phyloP scores from a whole-genome alignment of 2,113 vertebrate genomes.

The Eupsittula cactorum region DNA sequence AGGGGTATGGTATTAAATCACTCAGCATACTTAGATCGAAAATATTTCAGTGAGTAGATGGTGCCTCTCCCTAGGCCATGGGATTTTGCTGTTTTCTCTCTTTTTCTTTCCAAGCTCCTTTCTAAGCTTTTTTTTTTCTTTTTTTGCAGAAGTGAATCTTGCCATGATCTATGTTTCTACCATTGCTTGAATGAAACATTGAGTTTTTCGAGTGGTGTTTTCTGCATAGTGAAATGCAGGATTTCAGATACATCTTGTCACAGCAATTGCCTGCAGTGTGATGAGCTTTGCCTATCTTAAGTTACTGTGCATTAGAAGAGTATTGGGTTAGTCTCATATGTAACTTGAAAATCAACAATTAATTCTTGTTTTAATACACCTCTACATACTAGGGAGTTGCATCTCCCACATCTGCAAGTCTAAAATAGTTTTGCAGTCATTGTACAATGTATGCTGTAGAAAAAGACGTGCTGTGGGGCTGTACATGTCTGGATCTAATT shows the following conservation, averaged over 20 bases:
- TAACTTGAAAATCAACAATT: not conserved
- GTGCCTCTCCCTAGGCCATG: not conserved
- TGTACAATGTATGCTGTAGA: no score
- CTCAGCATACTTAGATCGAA: constrained; percentile 45
- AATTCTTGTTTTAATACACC: not conserved
- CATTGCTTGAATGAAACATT: not conserved
- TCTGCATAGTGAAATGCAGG: not conserved
- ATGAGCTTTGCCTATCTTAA: not conserved
- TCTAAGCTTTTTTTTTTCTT: not conserved
- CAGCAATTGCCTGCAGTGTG: not conserved
- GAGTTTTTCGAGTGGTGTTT: not conserved
- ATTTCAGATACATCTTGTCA: not conserved
- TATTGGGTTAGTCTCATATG: not conserved
- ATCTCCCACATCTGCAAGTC: not conserved
- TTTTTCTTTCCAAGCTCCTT: constrained; percentile 24
- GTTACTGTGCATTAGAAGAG: not conserved
- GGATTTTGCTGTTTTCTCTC: not conserved
- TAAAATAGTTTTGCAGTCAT: not conserved
- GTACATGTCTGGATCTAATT: not conserved
- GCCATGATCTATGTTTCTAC: not conserved
- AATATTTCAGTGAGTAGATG: constrained; percentile 51
- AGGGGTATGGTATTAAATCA: constrained; percentile 61
- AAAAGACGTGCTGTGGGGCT: not conserved
- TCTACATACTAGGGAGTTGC: not conserved
- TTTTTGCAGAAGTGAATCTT: not conserved